Base-by-base conservation (phyloP, 2,888 invertebrate species). In the Xanthorhoe designata region DNA sequence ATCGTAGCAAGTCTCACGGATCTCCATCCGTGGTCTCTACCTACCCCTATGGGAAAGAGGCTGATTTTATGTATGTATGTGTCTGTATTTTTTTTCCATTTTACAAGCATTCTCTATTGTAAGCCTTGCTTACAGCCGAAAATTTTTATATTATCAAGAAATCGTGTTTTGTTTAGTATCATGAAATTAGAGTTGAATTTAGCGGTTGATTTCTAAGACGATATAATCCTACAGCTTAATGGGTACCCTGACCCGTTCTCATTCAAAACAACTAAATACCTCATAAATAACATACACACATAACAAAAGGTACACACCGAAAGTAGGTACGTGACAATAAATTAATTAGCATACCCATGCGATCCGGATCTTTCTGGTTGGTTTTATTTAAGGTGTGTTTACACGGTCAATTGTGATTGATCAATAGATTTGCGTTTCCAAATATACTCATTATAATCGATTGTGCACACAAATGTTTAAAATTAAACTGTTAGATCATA, bases 321-420 rank as follows among this genome's bases (percentile, higher is more conserved):
- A 51, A 38, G 51, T 45, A 42, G 66, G 73, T 77, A 82, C 82
- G 82, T 85, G 84, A 84, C 83, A 83, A 78, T 90, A 88, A 88
- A 89, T 89, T 86, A 86, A 90, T 89, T 89, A 90, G 78, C 86
- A 81, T 82, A 76, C 68, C 67, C 72, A 71, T 71, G 84, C 76
- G 80, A 83, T 78, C 74, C 78, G 80, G 78, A 75, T 75, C 64
- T 71, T 71, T 70, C 53, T 62, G 68, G 59, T 66, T 60, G 51
- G 17, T 47, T 17, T 47, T 59, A 57, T 54, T 17, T 17, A 47
- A 17, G 17, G 47, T 17, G 15, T 17, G 15, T 13, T 17, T 17
- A 15, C 47, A 47, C 47, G 15, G 17, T 67, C 71, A 67, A 64
- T 63, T 60, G 64, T 68, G 54, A 62, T 60, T 61, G 13, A 59